Evolutionary conservation across 1,140 invertebrate genomes (phyloP), one percentile per base, ranked within the genome.

Genomic region (Drosophila tsacasi): DNA sequence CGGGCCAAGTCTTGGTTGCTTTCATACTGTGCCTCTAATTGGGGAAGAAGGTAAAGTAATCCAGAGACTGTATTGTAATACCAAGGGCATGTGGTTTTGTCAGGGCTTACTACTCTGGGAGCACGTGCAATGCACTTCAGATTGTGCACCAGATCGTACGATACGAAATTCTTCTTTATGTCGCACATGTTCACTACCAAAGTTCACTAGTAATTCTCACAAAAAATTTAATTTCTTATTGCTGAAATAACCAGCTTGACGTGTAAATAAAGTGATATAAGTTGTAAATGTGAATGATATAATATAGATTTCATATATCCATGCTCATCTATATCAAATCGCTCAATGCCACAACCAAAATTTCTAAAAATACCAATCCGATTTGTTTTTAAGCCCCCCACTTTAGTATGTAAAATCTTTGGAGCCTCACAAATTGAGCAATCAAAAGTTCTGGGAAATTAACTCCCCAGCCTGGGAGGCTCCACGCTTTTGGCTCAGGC

Each of bases 61-160:
- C 5, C 21, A 15, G 17, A 15, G 21, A 4, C 9, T 15, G 19
- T 32, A 10, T 17, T 12, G 1, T 2, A n/a, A 12, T 3, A 2
- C 6, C n/a, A 19, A 21, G n/a, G 1, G 1, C 3, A 27, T n/a
- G 5, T 46, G 12, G 42, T 6, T 23, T 15, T 46, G 1, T 25
- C 2, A 17, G 2, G 8, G 3, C 62, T 82, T 73, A 79, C 83
- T 17, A 42, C 10, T 15, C 32, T 40, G 7, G 37, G 12, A 21
- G 37, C 49, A 1, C 46, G 32, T 1, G 46, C 55, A 9, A 57
- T 37, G 47, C 55, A 63, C 4, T 69, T 63, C 7, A 62, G 47
- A 63, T 84, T 68, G 30, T 62, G 37, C 39, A 87, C 83, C 6
- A 83, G 23, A 44, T 87, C 84, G 5, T 83, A 52, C 0, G 83